Base-by-base conservation (phyloP, 30 jellyfish, hydroid and myxozoan species). In the Rhopilema esculentum region DNA sequence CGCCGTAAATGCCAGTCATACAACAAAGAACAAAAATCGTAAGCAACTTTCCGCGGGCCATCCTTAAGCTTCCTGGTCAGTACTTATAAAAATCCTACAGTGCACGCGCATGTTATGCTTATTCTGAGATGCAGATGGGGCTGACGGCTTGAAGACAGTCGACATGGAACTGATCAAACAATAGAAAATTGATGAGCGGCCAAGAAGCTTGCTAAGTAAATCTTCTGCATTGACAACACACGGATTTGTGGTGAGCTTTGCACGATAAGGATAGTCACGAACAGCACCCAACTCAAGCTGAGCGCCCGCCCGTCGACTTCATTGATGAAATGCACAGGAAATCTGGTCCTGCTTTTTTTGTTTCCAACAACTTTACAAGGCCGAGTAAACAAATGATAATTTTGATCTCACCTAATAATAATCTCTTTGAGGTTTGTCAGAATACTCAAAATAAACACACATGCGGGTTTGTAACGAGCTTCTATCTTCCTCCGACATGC, bases 101-200 rank as follows among this genome's bases (percentile, higher is more conserved):
- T 6, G 12, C 6, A 40, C 57, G 57, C 57, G 57, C 57, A 40
- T 40, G 57, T 40, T 40, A 12, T 40, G 57, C 12, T 40, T 12
- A 6, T 12, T 66, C 50, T 23, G 77, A 20, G 77, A 22, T 22
- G 32, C 77, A 23, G 50, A 66, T 20, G 19, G 33, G 30, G 0
- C 16, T 23, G 20, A 66, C 30, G 16, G 77, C 30, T 66, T 19
- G 77, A 66, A 23, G 29, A 23, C 88, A n/a, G 65, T 78, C 22
- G 66, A 64, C 76, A 78, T 53, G 49, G 31, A 50, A 17, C 24
- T 27, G 32, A 20, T 4, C 71, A 23, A 78, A 78, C 88, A 78
- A 78, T 78, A 40, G 79, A n/a, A 63, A 17, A 62, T 78, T 78
- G 88, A 78, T 29, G 77, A 53, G 70, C 77, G 78, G 88, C 88